Evolutionary conservation across 2,888 invertebrate genomes (phyloP), one percentile per base, ranked within the genome.

Genomic region (Bursaphelenchus okinawaensis): DNA sequence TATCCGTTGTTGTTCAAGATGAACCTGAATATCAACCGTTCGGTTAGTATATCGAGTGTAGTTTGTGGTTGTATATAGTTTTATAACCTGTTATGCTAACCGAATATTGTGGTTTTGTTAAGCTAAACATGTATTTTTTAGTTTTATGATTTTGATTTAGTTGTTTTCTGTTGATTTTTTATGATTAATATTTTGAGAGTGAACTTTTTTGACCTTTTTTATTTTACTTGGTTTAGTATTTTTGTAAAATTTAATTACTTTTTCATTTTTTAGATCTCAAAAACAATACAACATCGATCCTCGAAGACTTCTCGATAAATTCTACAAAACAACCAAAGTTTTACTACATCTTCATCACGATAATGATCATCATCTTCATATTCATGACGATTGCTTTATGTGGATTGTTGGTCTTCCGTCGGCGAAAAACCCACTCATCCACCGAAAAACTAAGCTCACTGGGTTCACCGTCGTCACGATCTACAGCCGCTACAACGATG

Each of bases 331-430:
- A n/a, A 4, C 7, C 19, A 1, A 20, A 50, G 22, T 20, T 59
- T 23, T 63, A 63, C 55, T 64, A 64, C 61, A 40, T 63, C 19
- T 24, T 63, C 20, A 26, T 54, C 55, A 19, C 64, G 52, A 52
- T 40, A 1, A 58, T 64, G 16, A 28, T 28, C 22, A 29, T 64
- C 29, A 19, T 64, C 1, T 62, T 64, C 16, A 50, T 64, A 22
- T 22, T 59, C 20, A 51, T 64, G 28, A 64, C 64, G 20, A 24
- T 31, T 8, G 64, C 62, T 20, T 26, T 64, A 26, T 64, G 64
- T 19, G 63, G 58, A 26, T 50, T 62, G 24, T 16, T 62, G 55
- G n/a, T 54, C 16, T 40, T 59, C 50, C 59, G 60, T 1, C 16
- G 22, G 19, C 12, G 54, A 19, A 23, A 26, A 4, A 12, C 2